Evolutionary conservation across 2,797 vertebrate species (phyloP).

Genomic region (Sebastes vulpes): DNA sequence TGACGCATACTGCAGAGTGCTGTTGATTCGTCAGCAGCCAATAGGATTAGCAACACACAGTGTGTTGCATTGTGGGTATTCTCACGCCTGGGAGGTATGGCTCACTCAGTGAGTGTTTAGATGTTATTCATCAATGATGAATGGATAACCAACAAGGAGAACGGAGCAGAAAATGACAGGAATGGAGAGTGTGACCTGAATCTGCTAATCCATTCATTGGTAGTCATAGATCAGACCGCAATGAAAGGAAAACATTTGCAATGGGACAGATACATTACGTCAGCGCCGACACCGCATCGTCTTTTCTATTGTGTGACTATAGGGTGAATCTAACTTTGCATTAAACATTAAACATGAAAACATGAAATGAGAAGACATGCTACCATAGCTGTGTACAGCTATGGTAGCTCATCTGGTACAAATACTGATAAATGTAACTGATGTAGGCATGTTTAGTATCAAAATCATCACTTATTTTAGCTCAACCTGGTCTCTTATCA

Average conservation of each 20-base stretch:
- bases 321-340: background rate
- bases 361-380: background rate
- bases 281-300: background rate
- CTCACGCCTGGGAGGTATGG: constrained; percentile 56
- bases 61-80: constrained; percentile 73
- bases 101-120: constrained; percentile 39
- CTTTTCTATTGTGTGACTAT: constrained; percentile 8
- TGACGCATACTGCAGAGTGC: constrained; percentile 69
- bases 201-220: constrained; percentile 56
- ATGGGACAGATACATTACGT: background rate
- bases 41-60: constrained; percentile 69
- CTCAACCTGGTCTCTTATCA: background rate
- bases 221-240: constrained; percentile 22
- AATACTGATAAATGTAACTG: background rate
- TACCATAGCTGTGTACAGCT: background rate
- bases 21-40: constrained; percentile 70
- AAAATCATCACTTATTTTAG: background rate
- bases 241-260: constrained; percentile 38
- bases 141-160: constrained; percentile 31
- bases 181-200: constrained; percentile 43
- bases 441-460: background rate
- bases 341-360: background rate
- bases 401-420: background rate
- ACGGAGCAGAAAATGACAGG: constrained; percentile 22
- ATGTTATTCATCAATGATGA: constrained; percentile 45